Conservation (phyloP, 2,113 vertebrate species). For the Hemiprocne comata region DNA sequence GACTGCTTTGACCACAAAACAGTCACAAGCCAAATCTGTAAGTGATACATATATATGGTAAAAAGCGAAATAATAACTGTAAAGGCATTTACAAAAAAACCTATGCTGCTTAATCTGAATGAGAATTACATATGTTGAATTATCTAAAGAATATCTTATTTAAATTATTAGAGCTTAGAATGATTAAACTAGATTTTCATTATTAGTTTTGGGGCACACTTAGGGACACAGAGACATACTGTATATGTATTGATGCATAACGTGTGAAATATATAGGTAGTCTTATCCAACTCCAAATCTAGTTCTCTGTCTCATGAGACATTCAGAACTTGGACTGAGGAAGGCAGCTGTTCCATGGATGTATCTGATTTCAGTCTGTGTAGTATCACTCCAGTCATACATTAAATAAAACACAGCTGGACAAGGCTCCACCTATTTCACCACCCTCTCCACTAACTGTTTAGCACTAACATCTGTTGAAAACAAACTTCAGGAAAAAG, state of each 20-base stretch:
- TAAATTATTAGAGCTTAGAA: background rate
- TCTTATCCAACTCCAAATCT: background rate
- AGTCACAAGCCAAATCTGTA: background rate
- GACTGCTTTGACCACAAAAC: background rate
- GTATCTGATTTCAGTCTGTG: conserved; percentile 67
- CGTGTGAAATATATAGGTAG: conserved; percentile 11
- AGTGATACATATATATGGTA: background rate
- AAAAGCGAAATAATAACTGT: background rate
- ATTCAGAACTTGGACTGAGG: conserved; percentile 38
- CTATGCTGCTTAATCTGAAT: background rate
- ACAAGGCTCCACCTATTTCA: conserved; percentile 62
- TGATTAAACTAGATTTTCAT: background rate
- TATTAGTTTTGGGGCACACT: background rate
- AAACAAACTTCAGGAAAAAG: conserved; percentile 28
- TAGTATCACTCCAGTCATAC: conserved; percentile 58
- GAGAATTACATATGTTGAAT: background rate
- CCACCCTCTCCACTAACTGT: conserved; percentile 49
- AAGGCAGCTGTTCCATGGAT: conserved; percentile 51
- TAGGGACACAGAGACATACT: background rate
- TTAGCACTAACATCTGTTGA: conserved; percentile 56
- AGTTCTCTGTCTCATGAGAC: conserved; percentile 52
- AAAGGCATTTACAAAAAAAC: background rate
- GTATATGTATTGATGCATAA: background rate
- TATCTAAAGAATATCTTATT: background rate
- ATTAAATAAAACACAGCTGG: conserved; percentile 66